Conservation (phyloP, 2,113 vertebrate genomes). For the Phocoena sinus region DNA sequence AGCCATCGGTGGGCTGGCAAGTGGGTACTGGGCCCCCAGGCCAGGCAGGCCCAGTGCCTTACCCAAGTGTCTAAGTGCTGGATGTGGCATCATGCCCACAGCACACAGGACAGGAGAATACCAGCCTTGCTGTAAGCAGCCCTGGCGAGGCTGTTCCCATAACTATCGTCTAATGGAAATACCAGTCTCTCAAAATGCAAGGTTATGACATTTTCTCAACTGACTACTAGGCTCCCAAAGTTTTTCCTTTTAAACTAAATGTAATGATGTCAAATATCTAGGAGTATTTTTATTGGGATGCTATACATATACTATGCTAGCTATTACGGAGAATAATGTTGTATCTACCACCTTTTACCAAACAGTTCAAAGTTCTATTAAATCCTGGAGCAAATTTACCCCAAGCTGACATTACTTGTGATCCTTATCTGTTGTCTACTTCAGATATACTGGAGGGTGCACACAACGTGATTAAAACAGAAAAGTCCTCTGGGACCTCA, state of each 20-base stretch:
- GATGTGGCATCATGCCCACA: too few relatives aligned
- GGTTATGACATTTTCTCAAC: background rate
- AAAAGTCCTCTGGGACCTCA: background rate
- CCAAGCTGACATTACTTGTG: background rate
- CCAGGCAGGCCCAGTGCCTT: background rate
- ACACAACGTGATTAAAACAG: accelerated
- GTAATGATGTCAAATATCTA: background rate
- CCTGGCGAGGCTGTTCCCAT: background rate
- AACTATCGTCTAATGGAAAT: background rate
- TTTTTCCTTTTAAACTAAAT: background rate
- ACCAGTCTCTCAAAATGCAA: background rate
- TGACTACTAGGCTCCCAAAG: background rate
- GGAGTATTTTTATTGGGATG: background rate
- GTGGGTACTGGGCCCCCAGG: background rate
- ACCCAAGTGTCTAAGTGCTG: background rate
- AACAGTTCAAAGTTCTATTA: background rate
- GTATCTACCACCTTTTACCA: background rate
- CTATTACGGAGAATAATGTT: background rate
- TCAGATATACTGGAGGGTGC: background rate
- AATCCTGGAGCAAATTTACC: background rate
- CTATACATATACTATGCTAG: background rate
- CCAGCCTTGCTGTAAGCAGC: background rate
- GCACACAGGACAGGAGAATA: background rate
- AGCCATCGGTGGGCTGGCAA: background rate
- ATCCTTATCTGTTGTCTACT: background rate